These are phyloP conservation scores for Sebastes minor DNA, from an alignment of 2,797 vertebrate species.

Conservation along the genomic window DNA sequence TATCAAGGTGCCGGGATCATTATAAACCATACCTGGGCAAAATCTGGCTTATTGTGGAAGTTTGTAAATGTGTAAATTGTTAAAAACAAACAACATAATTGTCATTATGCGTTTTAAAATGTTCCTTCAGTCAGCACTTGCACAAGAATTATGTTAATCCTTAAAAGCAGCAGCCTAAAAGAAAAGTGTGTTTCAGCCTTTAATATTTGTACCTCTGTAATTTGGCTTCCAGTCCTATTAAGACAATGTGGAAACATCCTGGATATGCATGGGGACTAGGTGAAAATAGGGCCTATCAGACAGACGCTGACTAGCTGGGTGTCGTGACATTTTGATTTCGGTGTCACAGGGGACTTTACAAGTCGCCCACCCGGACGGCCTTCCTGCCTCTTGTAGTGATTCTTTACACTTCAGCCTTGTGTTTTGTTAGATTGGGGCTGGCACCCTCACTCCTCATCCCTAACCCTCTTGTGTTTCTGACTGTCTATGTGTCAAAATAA, in stretches of 20 bases:
- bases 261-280: background rate
- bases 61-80: background rate
- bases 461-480: constrained; percentile 57
- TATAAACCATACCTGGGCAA: background rate
- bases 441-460: constrained; percentile 49
- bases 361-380: constrained; percentile 29
- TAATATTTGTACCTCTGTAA: background rate
- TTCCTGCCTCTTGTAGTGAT: constrained; percentile 35
- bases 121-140: background rate
- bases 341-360: constrained; percentile 24
- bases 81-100: background rate
- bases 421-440: constrained; percentile 59
- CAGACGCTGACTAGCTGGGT: constrained; percentile 5
- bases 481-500: constrained; percentile 73
- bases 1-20: background rate
- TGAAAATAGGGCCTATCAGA: constrained; percentile 1
- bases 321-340: constrained; percentile 42
- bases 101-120: background rate
- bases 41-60: background rate
- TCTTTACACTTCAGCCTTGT: constrained; percentile 58
- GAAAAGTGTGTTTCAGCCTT: background rate
- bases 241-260: background rate
- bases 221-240: background rate
- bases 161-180: background rate
- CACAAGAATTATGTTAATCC: background rate